Conservation (phyloP, 2,113 vertebrate species). For the Syrrhaptes paradoxus region DNA sequence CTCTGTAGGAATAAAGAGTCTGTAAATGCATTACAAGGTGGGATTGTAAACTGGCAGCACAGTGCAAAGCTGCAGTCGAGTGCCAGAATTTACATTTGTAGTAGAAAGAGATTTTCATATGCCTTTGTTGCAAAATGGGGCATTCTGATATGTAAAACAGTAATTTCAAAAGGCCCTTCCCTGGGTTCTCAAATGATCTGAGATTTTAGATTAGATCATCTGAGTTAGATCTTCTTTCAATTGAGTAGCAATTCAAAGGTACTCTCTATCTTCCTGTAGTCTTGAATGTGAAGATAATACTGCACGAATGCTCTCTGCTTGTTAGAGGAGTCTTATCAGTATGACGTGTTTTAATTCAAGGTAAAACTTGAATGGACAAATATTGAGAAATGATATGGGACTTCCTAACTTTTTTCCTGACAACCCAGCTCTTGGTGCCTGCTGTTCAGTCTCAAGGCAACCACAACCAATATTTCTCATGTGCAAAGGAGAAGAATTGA, state of each 20-base stretch:
- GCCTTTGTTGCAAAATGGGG: neutral
- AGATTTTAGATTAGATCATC: too few species aligned
- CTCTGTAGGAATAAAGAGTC: neutral
- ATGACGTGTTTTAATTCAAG: neutral
- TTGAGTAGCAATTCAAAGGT: neutral
- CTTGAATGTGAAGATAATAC: neutral
- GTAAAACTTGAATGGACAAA: neutral
- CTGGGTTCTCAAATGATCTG: neutral
- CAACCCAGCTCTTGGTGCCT: neutral
- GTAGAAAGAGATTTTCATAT: neutral
- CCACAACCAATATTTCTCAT: neutral
- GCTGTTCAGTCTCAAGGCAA: neutral
- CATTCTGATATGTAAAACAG: neutral
- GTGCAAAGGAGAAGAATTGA: neutral
- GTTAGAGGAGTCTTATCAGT: neutral
- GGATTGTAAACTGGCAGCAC: neutral
- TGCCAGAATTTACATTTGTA: neutral
- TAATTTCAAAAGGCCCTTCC: neutral
- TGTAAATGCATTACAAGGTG: neutral
- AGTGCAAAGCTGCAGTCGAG: neutral
- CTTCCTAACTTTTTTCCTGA: neutral
- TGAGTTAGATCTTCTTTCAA: neutral
- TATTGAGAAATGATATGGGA: neutral
- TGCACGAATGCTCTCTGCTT: neutral
- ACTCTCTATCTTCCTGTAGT: neutral